Evolutionary conservation across 2,888 invertebrate species (phyloP), one percentile per base, ranked within the genome.

Genomic region (Drosophila longiperda): DNA sequence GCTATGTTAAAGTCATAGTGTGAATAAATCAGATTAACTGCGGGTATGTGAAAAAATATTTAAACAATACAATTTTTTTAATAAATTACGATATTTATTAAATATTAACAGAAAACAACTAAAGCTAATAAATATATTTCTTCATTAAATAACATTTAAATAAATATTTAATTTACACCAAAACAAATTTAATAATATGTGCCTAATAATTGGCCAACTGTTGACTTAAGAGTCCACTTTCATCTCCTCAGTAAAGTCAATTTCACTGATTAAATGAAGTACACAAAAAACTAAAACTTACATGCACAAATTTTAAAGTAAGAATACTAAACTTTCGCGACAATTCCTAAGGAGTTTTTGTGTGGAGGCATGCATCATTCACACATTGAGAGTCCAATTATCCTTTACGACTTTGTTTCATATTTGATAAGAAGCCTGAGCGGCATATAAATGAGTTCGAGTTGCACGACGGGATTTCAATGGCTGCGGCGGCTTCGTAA

Each of bases 351-450:
- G 80, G 78, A 71, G 52, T 71, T 68, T 33, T 60, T 48, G 69
- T 73, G 70, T 85, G 69, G 68, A 29, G 42, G 38, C 50, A 42
- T 60, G 23, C 53, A 54, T 36, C 61, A 66, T 75, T 59, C 83
- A 73, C 78, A 75, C 87, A 83, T 71, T 83, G 77, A 75, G 76
- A 72, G 75, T 89, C 78, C 86, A 90, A 90, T 90, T 88, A 89
- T 89, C 84, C 87, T 89, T 87, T 90, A 87, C 89, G 90, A 83
- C 89, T 87, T 89, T 80, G 87, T 89, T 90, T 90, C 87, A 87
- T 87, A 90, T 87, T 87, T 87, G 90, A 89, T 87, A 90, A 90
- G 87, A 87, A 87, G 80, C 82, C 82, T 87, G 87, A 50, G 72
- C 69, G 75, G 87, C 87, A 87, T 87, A 87, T 73, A 90, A 87